Percentiles rank a stretch among this genome's conserved stretches.
phyloP scores from a whole-genome alignment of 2,113 vertebrate species.

The Steatornis caripensis region DNA sequence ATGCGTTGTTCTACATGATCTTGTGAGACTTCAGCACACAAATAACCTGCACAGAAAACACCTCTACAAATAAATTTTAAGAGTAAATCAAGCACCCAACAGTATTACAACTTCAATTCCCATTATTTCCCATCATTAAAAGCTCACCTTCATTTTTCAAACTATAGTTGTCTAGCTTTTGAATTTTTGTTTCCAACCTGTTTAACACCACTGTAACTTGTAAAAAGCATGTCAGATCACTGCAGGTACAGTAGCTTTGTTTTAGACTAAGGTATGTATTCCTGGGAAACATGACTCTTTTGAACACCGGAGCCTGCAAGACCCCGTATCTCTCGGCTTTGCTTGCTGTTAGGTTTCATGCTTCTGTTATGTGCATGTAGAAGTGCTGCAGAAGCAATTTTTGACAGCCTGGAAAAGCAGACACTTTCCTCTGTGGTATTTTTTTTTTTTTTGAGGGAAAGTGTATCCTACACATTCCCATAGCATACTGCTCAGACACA shows the following conservation, averaged over 20 bases:
- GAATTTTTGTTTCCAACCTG: neutral
- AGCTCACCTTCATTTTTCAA: neutral
- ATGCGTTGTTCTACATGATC: neutral
- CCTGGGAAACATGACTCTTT: neutral
- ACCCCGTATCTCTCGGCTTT: neutral
- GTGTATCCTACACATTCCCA: neutral
- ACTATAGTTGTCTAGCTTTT: neutral
- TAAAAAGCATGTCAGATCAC: neutral
- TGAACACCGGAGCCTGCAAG: neutral
- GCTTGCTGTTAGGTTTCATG: neutral
- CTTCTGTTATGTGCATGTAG: neutral
- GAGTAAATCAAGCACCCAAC: neutral
- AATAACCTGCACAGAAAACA: slow-evolving; percentile 13
- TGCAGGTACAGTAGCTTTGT: neutral
- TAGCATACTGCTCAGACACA: neutral
- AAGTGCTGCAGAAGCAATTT: slow-evolving; percentile 40
- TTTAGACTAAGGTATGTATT: neutral
- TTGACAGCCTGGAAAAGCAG: slow-evolving; percentile 30
- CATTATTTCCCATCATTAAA: neutral
- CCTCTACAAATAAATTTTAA: neutral
- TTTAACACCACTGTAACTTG: neutral
- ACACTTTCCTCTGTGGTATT: slow-evolving; percentile 31
- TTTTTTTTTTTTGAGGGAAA: neutral
- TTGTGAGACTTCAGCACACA: neutral
- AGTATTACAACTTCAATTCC: neutral